Evolutionary conservation across 2,888 invertebrate genomes (phyloP).

Genomic region (Sylvicola fuscatus): DNA sequence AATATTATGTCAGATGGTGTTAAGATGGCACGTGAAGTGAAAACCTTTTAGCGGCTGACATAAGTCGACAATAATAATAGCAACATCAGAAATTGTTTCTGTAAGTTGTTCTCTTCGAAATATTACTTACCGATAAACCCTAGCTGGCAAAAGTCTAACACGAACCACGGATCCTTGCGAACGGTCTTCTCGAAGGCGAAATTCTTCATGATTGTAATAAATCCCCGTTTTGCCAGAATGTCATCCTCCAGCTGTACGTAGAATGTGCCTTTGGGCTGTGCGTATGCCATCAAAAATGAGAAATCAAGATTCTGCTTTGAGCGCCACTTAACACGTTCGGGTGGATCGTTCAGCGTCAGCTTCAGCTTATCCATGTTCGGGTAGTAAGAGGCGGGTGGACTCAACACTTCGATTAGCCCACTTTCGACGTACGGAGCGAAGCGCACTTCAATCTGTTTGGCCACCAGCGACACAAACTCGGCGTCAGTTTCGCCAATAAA

Average conservation of each 20-base stretch:
- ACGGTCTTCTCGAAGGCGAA: slow-evolving; percentile 60
- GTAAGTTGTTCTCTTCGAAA: neutral
- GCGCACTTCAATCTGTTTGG: slow-evolving; percentile 52
- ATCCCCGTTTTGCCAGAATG: slow-evolving; percentile 68
- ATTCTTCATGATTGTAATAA: slow-evolving; percentile 65
- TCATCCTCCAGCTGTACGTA: slow-evolving; percentile 92
- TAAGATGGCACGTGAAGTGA: too few species aligned
- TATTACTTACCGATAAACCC: slow-evolving; percentile 66
- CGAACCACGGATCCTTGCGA: slow-evolving; percentile 61
- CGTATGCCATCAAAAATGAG: slow-evolving; percentile 86
- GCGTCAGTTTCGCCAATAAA: slow-evolving; percentile 73
- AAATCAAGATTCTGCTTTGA: slow-evolving; percentile 91
- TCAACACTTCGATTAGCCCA: slow-evolving; percentile 74
- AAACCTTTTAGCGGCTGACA: too few species aligned
- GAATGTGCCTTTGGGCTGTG: slow-evolving; percentile 67
- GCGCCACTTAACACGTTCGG: slow-evolving; percentile 72
- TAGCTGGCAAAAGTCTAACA: slow-evolving; percentile 79
- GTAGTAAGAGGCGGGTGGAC: slow-evolving; percentile 71
- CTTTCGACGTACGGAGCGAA: slow-evolving; percentile 52
- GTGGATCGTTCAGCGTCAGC: slow-evolving; percentile 66
- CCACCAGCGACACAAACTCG: slow-evolving; percentile 51
- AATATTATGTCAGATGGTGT: too few species aligned
- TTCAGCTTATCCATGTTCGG: slow-evolving; percentile 62
- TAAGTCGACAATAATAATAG: too few species aligned
- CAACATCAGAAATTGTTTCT: too few species aligned